A percentile compares a stretch with the other conserved stretches of the same genome.
These are phyloP conservation scores for Asbolus verrucosus DNA, from an alignment of 1,140 invertebrate species.

Conservation along the genomic window DNA sequence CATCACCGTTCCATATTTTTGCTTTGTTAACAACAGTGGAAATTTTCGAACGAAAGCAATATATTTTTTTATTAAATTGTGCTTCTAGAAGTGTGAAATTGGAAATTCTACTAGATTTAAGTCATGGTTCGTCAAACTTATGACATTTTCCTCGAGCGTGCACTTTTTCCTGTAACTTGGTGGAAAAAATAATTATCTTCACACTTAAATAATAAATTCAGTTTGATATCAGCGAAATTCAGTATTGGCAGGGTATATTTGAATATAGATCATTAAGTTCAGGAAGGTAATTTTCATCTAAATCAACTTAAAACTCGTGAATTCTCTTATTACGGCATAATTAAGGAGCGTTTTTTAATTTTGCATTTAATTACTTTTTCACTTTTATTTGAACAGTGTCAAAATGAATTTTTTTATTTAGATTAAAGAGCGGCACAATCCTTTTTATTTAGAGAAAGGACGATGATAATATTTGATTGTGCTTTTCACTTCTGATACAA, in stretches of 20 bases:
- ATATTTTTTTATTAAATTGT: constrained; percentile 22
- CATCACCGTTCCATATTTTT: too few relatives aligned
- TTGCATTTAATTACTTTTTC: constrained; percentile 28
- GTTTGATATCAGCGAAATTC: constrained; percentile 18
- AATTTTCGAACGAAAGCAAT: not conserved
- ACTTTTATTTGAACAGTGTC: not conserved
- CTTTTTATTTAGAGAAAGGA: not conserved
- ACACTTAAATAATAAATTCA: constrained; percentile 28
- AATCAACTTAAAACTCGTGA: constrained; percentile 11
- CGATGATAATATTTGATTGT: too few relatives aligned
- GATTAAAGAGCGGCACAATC: not conserved
- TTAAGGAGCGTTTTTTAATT: constrained; percentile 20
- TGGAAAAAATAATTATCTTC: constrained; percentile 11
- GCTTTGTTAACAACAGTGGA: too few relatives aligned
- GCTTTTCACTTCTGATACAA: not conserved
- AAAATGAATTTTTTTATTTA: not conserved
- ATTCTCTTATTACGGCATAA: constrained; percentile 20
- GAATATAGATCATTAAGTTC: not conserved
- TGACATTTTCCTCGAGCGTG: constrained; percentile 14
- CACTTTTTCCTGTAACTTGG: constrained; percentile 4
- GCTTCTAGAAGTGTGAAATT: constrained; percentile 20
- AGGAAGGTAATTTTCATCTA: constrained; percentile 21
- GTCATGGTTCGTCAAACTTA: not conserved
- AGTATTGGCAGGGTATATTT: not conserved
- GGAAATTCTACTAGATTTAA: constrained; percentile 10